Percentiles rank a stretch among this genome's conserved stretches.
Conservation (phyloP, 2,113 vertebrate species). For the Chinchilla lanigera region DNA sequence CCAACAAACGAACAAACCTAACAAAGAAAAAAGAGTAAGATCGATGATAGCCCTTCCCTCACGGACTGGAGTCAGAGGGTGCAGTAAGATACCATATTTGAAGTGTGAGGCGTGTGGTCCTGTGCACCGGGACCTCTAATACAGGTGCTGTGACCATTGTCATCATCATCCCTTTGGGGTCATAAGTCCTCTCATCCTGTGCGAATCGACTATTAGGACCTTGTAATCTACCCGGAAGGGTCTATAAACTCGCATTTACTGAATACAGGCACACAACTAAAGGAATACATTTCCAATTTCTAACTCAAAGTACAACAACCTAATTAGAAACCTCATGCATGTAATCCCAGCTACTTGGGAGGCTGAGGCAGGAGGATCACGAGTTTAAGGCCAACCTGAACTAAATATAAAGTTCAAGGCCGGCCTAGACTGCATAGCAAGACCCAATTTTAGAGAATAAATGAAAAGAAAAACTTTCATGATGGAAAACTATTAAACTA, state of each 20-base stretch:
- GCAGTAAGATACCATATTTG: not conserved
- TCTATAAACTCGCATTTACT: not conserved
- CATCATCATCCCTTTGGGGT: not conserved
- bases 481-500: not conserved
- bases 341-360: not conserved
- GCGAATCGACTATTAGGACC: not conserved
- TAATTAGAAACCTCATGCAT: not conserved
- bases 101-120: accelerated
- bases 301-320: conserved; percentile 15
- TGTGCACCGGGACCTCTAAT: accelerated
- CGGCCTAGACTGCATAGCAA: not conserved
- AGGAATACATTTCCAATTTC: not conserved
- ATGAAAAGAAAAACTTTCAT: not conserved
- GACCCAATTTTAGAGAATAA: not conserved
- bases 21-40: not conserved
- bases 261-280: not conserved
- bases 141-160: accelerated
- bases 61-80: not conserved
- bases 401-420: not conserved
- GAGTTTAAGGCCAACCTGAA: not conserved
- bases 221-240: not conserved
- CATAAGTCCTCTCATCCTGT: no score
- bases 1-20: not conserved
- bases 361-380: not conserved
- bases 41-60: not conserved